Evolutionary conservation across 2,113 vertebrate species (phyloP).

Genomic region (Entosphenus tridentatus): DNA sequence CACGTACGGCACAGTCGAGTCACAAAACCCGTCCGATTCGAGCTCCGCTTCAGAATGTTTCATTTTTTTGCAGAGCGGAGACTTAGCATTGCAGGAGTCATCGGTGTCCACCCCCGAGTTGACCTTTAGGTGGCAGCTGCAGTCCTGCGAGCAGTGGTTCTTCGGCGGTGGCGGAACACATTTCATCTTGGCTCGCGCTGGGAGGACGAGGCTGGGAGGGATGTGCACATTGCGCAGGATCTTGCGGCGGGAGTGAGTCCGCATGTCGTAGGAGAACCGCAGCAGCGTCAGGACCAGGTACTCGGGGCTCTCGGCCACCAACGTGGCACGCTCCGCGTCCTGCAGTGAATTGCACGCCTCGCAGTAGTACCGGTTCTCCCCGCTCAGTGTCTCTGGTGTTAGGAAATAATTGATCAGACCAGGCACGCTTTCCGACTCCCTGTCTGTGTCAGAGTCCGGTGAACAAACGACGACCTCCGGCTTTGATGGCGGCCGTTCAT

Average conservation of each 20-base stretch:
- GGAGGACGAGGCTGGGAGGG: constrained; percentile 48
- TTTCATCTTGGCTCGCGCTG: constrained; percentile 14
- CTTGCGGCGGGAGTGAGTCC: constrained; percentile 71
- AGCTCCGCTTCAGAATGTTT: background rate
- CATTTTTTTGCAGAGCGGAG: constrained; percentile 5
- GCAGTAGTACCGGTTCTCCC: constrained; percentile 88
- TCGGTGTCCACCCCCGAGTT: too few relatives aligned
- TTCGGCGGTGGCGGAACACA: constrained; percentile 10
- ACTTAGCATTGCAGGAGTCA: background rate
- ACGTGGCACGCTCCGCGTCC: constrained; percentile 73
- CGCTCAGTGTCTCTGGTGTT: constrained; percentile 75
- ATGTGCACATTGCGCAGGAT: constrained; percentile 77
- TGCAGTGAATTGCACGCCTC: constrained; percentile 75
- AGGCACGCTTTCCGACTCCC: constrained; percentile 22
- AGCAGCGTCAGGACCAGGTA: constrained; percentile 91
- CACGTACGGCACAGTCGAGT: constrained; percentile 33
- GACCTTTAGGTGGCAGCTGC: constrained; percentile 20
- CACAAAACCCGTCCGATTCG: background rate
- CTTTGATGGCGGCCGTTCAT: too few relatives aligned
- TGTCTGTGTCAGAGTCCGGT: too few relatives aligned
- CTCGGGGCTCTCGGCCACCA: constrained; percentile 60
- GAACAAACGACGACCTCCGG: too few relatives aligned
- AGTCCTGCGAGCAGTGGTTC: constrained; percentile 17
- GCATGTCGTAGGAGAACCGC: constrained; percentile 82
- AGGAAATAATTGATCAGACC: constrained; percentile 85